These are phyloP conservation scores for Tapirus terrestris DNA, from an alignment of 2,113 vertebrate genomes.

Conservation along the genomic window DNA sequence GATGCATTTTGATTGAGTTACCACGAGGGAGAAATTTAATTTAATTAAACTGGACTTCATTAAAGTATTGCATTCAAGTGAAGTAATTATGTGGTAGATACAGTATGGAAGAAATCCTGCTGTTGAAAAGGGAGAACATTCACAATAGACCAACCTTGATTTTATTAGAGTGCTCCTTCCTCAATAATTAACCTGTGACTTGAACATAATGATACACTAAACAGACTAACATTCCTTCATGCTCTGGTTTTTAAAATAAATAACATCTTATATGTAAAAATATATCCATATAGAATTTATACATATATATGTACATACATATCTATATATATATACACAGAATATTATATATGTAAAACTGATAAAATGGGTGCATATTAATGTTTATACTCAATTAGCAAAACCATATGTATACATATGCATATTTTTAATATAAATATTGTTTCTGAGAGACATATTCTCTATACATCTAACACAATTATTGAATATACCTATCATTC, in stretches of 20 bases:
- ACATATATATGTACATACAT: neutral
- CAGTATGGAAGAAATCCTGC: constrained; percentile 80
- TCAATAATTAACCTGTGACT: constrained; percentile 62
- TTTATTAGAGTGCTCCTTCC: constrained; percentile 58
- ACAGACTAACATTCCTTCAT: neutral
- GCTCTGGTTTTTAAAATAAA: neutral
- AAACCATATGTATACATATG: neutral
- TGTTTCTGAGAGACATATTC: neutral
- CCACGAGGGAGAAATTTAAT: constrained; percentile 89
- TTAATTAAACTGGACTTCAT: constrained; percentile 90
- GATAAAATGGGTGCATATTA: neutral
- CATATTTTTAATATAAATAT: neutral
- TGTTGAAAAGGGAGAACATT: constrained; percentile 77
- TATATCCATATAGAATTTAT: neutral
- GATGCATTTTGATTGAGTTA: constrained; percentile 89
- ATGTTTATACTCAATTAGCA: neutral
- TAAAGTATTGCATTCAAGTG: constrained; percentile 87
- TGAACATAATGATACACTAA: neutral
- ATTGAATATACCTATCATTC: neutral
- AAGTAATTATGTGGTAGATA: constrained; percentile 86
- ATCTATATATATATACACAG: neutral
- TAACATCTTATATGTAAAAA: neutral
- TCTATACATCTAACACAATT: neutral
- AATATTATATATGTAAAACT: neutral
- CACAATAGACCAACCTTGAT: constrained; percentile 66